Evolutionary conservation across 2,113 vertebrate species (phyloP).

Genomic region (Tichodroma muraria): DNA sequence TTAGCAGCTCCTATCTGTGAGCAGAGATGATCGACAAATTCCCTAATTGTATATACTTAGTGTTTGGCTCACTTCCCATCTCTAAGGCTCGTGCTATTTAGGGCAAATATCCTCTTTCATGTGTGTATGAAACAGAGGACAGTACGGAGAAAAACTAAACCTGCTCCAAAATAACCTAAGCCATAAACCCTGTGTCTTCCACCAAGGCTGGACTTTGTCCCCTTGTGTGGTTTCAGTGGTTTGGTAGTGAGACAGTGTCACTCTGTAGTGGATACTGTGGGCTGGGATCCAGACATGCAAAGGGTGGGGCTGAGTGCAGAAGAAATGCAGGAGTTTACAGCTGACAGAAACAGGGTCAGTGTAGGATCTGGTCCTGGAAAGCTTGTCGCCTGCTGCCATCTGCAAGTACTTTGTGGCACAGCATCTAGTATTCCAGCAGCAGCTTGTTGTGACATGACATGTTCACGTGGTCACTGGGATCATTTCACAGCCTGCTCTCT

Average conservation of each 20-base stretch:
- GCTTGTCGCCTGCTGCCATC: slow-evolving; percentile 20
- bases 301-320: not conserved
- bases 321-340: not conserved
- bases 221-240: not conserved
- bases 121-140: not conserved
- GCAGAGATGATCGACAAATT: not conserved
- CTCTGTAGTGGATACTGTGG: not conserved
- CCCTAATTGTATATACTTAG: not conserved
- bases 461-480: not conserved
- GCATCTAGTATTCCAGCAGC: not conserved
- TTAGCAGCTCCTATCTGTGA: not conserved
- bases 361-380: not conserved
- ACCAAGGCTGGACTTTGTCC: not conserved
- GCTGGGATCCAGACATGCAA: not conserved
- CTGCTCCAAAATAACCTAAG: not conserved
- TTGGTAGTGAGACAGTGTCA: not conserved
- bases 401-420: not conserved
- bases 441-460: not conserved
- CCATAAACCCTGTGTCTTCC: not conserved
- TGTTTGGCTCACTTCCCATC: not conserved
- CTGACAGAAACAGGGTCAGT: not conserved
- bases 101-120: not conserved
- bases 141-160: not conserved
- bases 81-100: not conserved
- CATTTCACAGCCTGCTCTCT: not conserved